A percentile compares a stretch with the other conserved stretches of the same genome.
Evolutionary conservation across 2,888 invertebrate genomes (phyloP).

Genomic region (Erebia ligea): DNA sequence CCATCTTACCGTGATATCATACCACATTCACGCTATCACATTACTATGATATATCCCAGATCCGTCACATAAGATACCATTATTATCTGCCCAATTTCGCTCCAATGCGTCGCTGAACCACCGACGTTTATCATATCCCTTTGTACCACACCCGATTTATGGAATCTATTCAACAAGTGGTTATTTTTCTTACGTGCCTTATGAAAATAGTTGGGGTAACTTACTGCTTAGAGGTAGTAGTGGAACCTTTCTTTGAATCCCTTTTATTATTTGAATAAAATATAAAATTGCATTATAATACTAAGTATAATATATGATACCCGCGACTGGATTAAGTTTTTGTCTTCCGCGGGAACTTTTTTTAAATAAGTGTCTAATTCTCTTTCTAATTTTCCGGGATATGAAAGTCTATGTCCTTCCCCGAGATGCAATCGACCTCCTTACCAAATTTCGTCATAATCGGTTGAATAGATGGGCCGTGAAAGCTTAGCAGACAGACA

Average conservation of each 20-base stretch:
- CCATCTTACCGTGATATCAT: background rate
- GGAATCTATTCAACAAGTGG: slow-evolving; percentile 10
- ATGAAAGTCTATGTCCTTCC: no score
- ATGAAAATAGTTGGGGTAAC: background rate
- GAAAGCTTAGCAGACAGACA: no score
- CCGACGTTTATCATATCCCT: slow-evolving; percentile 10
- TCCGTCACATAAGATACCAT: slow-evolving; percentile 4
- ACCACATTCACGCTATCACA: background rate
- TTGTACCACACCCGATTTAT: slow-evolving; percentile 3
- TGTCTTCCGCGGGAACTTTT: no score
- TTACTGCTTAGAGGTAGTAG: background rate
- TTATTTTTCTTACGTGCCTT: slow-evolving; percentile 3
- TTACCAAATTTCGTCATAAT: no score
- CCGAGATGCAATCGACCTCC: no score
- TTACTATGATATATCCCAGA: background rate
- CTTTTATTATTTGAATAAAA: background rate
- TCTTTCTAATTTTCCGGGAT: no score
- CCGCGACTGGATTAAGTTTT: no score
- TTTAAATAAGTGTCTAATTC: no score
- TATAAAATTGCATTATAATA: no score
- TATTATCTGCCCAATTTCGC: slow-evolving; percentile 27
- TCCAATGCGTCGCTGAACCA: slow-evolving; percentile 2
- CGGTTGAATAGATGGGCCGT: no score
- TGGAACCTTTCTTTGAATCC: background rate
- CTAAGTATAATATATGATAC: no score